Evolutionary conservation across 1,140 invertebrate genomes (phyloP).

Genomic region (Globodera rostochiensis): DNA sequence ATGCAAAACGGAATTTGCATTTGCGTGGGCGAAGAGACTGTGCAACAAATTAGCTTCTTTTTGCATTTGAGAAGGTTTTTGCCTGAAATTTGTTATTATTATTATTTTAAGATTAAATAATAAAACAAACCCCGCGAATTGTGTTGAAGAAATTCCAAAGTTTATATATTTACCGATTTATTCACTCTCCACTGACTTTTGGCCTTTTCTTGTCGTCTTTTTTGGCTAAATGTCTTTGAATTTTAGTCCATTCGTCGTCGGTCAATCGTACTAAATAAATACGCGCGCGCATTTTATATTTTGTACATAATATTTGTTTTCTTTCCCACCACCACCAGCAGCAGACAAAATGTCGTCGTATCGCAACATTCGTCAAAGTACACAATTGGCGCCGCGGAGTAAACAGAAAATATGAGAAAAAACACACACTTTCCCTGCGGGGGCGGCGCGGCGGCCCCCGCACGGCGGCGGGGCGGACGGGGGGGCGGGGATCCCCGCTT

Average conservation of each 20-base stretch:
- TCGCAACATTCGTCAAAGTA: neutral
- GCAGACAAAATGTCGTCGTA: neutral
- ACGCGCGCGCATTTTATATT: too few species aligned
- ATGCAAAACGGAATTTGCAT: neutral
- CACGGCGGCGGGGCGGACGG: too few species aligned
- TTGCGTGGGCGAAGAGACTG: neutral
- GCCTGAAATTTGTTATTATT: too few species aligned
- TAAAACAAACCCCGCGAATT: too few species aligned
- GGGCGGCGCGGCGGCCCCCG: too few species aligned
- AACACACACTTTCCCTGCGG: neutral
- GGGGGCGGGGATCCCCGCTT: neutral
- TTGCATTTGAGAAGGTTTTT: too few species aligned
- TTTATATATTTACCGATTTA: too few species aligned
- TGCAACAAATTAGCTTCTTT: too few species aligned
- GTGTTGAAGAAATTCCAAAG: too few species aligned
- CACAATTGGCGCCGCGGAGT: neutral
- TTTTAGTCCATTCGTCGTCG: neutral
- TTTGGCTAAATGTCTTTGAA: neutral
- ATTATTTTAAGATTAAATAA: too few species aligned
- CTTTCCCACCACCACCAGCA: neutral
- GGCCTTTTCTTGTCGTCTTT: too few species aligned
- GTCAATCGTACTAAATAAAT: neutral
- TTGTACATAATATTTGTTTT: neutral
- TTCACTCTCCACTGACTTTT: too few species aligned
- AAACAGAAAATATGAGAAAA: neutral